Percentiles rank a stretch among this genome's conserved stretches.
Conservation (phyloP, 2,888 invertebrate genomes). For the Mythimna pallens region DNA sequence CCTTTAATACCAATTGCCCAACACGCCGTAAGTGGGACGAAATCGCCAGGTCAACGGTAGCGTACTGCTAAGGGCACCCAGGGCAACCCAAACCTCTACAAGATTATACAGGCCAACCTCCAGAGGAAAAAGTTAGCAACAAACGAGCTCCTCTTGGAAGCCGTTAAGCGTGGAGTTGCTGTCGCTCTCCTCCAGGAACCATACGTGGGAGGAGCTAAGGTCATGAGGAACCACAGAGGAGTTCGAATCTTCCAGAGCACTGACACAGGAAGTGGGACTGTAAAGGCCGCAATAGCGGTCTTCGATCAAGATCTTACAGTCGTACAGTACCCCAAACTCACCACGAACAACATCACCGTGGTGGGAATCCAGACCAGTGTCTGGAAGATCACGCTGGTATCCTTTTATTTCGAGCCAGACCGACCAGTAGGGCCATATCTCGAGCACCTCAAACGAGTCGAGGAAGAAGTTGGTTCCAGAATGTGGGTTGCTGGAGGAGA, state of each 20-base stretch:
- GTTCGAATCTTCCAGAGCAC: conserved; percentile 5
- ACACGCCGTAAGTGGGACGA: neutral
- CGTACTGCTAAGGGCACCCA: conserved; percentile 3
- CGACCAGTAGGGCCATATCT: conserved; percentile 7
- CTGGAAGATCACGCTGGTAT: conserved; percentile 8
- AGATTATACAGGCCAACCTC: neutral
- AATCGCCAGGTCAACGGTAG: neutral
- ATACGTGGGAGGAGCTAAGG: neutral
- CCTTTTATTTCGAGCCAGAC: conserved; percentile 8
- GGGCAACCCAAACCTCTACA: neutral
- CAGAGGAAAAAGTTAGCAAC: neutral
- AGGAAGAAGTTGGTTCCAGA: too few species aligned
- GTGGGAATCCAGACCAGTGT: neutral
- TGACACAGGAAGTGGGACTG: neutral
- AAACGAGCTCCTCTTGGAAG: neutral
- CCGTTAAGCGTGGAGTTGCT: neutral
- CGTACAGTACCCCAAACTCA: too few species aligned
- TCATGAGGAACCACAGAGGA: neutral
- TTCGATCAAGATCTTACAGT: neutral
- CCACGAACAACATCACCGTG: too few species aligned
- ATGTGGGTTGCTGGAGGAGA: too few species aligned
- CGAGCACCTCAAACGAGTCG: neutral
- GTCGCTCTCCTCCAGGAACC: neutral
- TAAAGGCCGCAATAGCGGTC: conserved; percentile 3
- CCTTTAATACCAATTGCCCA: neutral